Percentiles rank a stretch among this genome's conserved stretches.
phyloP scores from a whole-genome alignment of 2,113 vertebrate species.

The Rhinolophus ferrumequinum region DNA sequence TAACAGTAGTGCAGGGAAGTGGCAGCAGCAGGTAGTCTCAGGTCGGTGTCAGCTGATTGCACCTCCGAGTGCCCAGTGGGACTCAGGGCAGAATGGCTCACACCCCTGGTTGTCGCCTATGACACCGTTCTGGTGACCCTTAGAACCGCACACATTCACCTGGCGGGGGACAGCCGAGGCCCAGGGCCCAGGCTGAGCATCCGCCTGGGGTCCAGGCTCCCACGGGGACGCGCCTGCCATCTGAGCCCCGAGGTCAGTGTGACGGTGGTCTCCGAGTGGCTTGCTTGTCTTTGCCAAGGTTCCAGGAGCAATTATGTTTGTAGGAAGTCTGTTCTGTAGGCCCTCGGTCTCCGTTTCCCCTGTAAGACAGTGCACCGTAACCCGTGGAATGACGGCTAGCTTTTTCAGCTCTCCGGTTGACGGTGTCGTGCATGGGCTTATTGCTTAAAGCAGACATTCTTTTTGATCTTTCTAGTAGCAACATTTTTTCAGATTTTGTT shows the following conservation, averaged over 20 bases:
- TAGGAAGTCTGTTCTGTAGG: rapidly evolving
- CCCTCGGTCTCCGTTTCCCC: rapidly evolving
- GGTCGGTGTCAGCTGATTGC: rapidly evolving
- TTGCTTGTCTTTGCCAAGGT: no score
- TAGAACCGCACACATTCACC: background rate
- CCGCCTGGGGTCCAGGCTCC: no score
- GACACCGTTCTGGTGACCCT: rapidly evolving
- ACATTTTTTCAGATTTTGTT: background rate
- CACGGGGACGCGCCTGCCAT: no score
- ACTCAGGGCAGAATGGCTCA: background rate
- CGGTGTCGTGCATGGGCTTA: rapidly evolving
- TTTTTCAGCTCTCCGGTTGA: rapidly evolving
- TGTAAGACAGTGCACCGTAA: rapidly evolving
- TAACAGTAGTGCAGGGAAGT: rapidly evolving
- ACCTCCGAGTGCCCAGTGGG: background rate
- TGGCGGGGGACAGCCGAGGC: background rate
- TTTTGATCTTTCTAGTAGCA: background rate
- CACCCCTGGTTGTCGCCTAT: background rate
- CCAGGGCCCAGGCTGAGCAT: no score
- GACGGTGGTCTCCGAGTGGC: rapidly evolving
- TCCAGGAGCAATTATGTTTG: background rate
- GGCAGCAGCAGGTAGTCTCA: background rate
- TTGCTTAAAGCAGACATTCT: background rate
- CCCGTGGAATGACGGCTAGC: rapidly evolving
- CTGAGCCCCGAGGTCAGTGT: no score